Evolutionary conservation across 2,113 vertebrate genomes (phyloP).

Genomic region (Martes martes): DNA sequence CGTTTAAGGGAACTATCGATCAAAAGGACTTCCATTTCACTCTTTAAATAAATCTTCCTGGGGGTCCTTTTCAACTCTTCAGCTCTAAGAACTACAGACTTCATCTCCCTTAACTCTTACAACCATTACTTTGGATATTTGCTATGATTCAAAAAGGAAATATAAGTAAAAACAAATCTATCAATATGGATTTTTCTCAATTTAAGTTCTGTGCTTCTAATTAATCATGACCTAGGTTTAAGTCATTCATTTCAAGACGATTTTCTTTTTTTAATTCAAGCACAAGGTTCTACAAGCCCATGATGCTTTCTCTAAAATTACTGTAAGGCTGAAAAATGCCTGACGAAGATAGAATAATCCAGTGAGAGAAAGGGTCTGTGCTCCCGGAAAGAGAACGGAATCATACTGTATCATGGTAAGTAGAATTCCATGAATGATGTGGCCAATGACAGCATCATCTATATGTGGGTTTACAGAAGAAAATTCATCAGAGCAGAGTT

Average conservation of each 20-base stretch:
- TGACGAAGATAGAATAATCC: not conserved
- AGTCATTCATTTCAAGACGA: not conserved
- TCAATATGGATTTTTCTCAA: not conserved
- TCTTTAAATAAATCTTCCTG: not conserved
- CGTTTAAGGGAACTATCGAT: not conserved
- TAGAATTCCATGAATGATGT: not conserved
- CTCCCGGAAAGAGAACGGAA: not conserved
- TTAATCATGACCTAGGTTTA: not conserved
- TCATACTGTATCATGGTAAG: not conserved
- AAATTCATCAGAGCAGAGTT: not conserved
- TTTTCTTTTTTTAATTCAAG: slow-evolving; percentile 33
- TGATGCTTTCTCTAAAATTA: slow-evolving; percentile 27
- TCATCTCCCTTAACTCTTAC: not conserved
- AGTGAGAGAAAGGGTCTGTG: not conserved
- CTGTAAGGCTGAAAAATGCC: not conserved
- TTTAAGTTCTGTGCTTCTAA: slow-evolving; percentile 17
- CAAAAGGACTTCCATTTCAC: not conserved
- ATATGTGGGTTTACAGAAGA: not conserved
- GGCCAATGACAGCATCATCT: not conserved
- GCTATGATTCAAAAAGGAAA: slow-evolving; percentile 7
- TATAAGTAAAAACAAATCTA: not conserved
- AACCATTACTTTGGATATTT: not conserved
- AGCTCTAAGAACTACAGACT: not conserved
- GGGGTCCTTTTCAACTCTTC: not conserved
- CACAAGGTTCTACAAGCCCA: not conserved